Percentiles rank a stretch among this genome's conserved stretches.
phyloP scores from a whole-genome alignment of 2,888 invertebrate genomes.

The Cacoxenus indagator region DNA sequence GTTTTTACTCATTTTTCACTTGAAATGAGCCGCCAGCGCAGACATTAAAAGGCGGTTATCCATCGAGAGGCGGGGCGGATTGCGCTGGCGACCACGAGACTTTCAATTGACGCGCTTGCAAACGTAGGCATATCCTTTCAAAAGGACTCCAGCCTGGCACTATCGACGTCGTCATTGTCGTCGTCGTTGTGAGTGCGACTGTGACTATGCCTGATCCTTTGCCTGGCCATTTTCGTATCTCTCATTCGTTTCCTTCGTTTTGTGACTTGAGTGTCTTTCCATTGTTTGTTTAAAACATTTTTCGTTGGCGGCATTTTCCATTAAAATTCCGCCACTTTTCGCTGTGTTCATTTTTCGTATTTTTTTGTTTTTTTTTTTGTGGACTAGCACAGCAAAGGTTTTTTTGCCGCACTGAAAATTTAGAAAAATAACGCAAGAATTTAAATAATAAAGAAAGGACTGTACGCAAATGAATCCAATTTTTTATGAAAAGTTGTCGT shows the following conservation, averaged over 20 bases:
- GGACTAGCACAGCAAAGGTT: slow-evolving; percentile 25
- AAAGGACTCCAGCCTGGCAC: neutral
- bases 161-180: slow-evolving; percentile 17
- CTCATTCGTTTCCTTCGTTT: slow-evolving; percentile 15
- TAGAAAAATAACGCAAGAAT: slow-evolving; percentile 62
- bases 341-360: slow-evolving; percentile 25
- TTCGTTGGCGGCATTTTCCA: slow-evolving; percentile 65
- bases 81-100: neutral
- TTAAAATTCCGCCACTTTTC: slow-evolving; percentile 65
- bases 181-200: slow-evolving; percentile 10
- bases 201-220: neutral
- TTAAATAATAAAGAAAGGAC: slow-evolving; percentile 63
- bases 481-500: slow-evolving; percentile 53
- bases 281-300: slow-evolving; percentile 56
- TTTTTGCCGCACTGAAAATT: slow-evolving; percentile 43
- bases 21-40: slow-evolving; percentile 54
- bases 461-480: slow-evolving; percentile 64
- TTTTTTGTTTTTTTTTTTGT: slow-evolving; percentile 22
- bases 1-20: slow-evolving; percentile 61
- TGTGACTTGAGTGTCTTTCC: slow-evolving; percentile 17
- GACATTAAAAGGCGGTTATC: too few species aligned
- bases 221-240: slow-evolving; percentile 28
- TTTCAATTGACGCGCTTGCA: slow-evolving; percentile 40
- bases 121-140: slow-evolving; percentile 32
- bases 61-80: neutral